Evolutionary conservation across 1,140 invertebrate species (phyloP).

Genomic region (Cydia pomonella): DNA sequence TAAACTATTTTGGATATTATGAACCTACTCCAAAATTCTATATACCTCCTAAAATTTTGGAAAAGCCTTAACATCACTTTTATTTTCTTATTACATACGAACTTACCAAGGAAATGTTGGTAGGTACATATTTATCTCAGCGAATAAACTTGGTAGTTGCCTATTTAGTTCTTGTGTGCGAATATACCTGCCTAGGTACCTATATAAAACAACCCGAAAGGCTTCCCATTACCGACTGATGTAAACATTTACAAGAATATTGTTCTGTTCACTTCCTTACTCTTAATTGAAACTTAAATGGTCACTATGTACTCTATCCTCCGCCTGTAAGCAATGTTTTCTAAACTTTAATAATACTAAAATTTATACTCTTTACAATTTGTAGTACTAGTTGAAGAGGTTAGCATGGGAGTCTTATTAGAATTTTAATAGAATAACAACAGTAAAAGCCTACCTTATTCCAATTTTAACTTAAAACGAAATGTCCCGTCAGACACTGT

Average conservation of each 20-base stretch:
- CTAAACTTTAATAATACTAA: neutral
- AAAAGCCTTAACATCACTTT: too few species aligned
- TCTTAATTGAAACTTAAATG: neutral
- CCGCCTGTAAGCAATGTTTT: too few species aligned
- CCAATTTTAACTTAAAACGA: constrained; percentile 41
- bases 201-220: neutral
- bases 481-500: constrained; percentile 41
- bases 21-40: too few species aligned
- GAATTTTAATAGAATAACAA: neutral
- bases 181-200: too few species aligned
- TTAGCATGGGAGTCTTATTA: neutral
- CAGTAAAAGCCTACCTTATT: constrained; percentile 17
- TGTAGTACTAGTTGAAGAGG: neutral
- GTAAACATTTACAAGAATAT: neutral
- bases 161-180: too few species aligned
- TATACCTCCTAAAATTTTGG: too few species aligned
- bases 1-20: neutral
- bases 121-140: too few species aligned
- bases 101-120: too few species aligned
- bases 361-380: neutral
- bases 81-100: too few species aligned
- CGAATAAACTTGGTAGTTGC: too few species aligned
- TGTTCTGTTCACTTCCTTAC: neutral
- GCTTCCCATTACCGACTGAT: neutral
- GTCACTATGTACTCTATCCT: neutral